phyloP scores from a whole-genome alignment of 2,797 vertebrate species.

The Myotis myotis region DNA sequence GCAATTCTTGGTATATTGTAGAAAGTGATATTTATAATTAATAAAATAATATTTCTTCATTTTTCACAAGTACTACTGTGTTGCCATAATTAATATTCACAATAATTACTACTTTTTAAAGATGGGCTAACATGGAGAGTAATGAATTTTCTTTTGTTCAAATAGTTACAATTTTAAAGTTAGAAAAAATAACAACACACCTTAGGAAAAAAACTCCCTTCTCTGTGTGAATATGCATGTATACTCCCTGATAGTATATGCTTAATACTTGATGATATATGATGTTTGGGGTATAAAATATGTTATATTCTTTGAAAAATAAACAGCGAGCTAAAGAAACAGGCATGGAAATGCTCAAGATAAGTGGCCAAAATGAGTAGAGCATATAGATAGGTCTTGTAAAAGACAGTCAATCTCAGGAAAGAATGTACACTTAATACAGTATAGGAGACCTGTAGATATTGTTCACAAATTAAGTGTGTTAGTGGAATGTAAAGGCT shows the following conservation, averaged over 20 bases:
- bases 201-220: background rate
- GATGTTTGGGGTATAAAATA: background rate
- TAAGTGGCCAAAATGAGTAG: background rate
- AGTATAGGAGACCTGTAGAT: background rate
- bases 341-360: background rate
- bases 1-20: background rate
- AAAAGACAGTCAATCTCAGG: background rate
- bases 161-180: background rate
- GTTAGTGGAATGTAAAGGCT: background rate
- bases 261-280: background rate
- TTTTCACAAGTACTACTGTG: background rate
- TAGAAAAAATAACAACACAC: background rate
- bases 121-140: background rate
- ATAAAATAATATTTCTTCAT: background rate
- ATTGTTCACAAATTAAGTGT: background rate
- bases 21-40: background rate
- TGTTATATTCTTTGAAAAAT: background rate
- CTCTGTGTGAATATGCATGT: background rate
- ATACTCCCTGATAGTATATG: background rate
- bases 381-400: background rate
- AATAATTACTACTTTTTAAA: constrained; percentile 26
- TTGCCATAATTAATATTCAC: background rate
- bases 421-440: background rate
- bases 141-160: background rate
- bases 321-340: background rate